phyloP scores from a whole-genome alignment of 2,888 invertebrate genomes.

The Dexiosoma caninum region DNA sequence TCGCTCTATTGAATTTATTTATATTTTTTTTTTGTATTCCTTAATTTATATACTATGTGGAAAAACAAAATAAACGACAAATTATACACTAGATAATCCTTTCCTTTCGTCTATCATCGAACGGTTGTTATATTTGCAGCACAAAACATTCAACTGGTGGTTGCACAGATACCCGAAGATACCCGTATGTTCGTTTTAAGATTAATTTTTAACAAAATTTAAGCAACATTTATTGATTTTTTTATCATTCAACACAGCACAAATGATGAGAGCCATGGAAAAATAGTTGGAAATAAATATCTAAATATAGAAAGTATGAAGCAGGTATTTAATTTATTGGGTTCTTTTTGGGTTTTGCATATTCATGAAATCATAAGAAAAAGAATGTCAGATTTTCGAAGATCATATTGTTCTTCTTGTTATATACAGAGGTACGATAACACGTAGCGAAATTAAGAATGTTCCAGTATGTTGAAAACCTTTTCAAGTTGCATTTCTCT shows the following conservation, averaged over 20 bases:
- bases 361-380: not conserved
- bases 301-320: no score
- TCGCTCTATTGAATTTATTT: slow-evolving; percentile 52
- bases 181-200: not conserved
- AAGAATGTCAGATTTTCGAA: not conserved
- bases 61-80: not conserved
- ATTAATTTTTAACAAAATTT: not conserved
- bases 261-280: not conserved
- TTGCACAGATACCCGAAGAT: not conserved
- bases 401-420: no score
- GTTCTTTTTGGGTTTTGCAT: not conserved
- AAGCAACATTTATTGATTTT: slow-evolving; percentile 20
- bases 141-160: not conserved
- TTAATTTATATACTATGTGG: not conserved
- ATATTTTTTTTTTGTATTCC: not conserved
- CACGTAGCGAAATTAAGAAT: no score
- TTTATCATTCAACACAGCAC: not conserved
- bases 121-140: not conserved
- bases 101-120: not conserved
- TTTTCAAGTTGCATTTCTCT: no score
- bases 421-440: no score
- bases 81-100: not conserved
- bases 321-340: no score
- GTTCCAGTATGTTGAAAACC: no score
- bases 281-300: no score